Conservation (phyloP, 2,113 vertebrate species). For the Amblyopsis rosae region DNA sequence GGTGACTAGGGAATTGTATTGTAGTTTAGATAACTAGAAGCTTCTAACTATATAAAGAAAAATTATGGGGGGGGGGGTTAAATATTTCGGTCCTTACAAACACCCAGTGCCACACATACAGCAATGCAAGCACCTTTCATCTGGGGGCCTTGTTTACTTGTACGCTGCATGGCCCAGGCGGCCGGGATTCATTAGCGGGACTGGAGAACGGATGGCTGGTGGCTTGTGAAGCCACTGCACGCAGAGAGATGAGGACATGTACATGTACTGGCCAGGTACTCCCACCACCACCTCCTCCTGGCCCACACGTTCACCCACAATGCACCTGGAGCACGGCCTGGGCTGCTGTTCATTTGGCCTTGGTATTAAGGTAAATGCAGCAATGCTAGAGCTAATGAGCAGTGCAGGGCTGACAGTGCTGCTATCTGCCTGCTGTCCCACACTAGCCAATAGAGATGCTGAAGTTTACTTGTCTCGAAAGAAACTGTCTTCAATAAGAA, state of each 20-base stretch:
- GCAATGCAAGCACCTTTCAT: slow-evolving; percentile 43
- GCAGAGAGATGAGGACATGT: slow-evolving; percentile 44
- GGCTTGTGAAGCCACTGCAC: slow-evolving; percentile 14
- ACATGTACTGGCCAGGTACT: slow-evolving; percentile 52
- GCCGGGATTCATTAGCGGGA: slow-evolving; percentile 54
- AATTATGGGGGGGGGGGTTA: no score
- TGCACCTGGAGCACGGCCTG: slow-evolving; percentile 77
- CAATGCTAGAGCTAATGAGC: slow-evolving; percentile 82
- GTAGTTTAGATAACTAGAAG: no score
- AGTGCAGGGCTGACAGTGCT: slow-evolving; percentile 76
- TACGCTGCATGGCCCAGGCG: slow-evolving; percentile 31
- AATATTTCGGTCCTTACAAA: no score
- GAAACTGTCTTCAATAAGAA: slow-evolving; percentile 74
- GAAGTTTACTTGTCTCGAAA: slow-evolving; percentile 78
- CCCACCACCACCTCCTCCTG: slow-evolving; percentile 34
- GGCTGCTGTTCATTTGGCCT: slow-evolving; percentile 77
- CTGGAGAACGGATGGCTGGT: slow-evolving; percentile 24
- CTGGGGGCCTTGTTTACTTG: slow-evolving; percentile 41
- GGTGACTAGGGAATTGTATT: no score
- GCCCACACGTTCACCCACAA: slow-evolving; percentile 62
- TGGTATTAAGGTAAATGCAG: slow-evolving; percentile 79
- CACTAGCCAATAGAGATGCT: slow-evolving; percentile 83
- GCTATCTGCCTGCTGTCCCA: slow-evolving; percentile 76
- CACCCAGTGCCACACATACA: no score
- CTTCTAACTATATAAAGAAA: no score